A percentile compares a stretch with the other conserved stretches of the same genome.
Evolutionary conservation across 2,113 vertebrate species (phyloP).

Genomic region (Oriolus oriolus): DNA sequence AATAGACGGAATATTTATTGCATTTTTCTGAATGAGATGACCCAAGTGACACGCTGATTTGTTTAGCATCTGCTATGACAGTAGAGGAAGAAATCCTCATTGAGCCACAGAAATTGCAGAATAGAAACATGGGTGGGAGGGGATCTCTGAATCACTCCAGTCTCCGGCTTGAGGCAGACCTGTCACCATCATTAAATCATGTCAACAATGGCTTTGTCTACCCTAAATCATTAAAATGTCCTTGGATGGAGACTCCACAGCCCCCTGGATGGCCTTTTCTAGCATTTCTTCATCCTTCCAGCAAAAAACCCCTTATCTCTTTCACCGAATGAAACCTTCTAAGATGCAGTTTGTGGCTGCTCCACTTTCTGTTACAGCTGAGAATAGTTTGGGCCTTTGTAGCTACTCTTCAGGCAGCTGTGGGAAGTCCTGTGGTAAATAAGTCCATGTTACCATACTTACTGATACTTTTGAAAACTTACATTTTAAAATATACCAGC

Average conservation of each 20-base stretch:
- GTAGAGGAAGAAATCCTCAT: neutral
- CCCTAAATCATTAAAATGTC: neutral
- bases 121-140: neutral
- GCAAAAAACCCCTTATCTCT: neutral
- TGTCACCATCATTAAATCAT: neutral
- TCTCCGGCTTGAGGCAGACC: neutral
- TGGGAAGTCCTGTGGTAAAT: neutral
- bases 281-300: neutral
- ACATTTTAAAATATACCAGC: neutral
- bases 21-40: neutral
- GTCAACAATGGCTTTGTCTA: neutral
- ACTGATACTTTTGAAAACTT: neutral
- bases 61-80: neutral
- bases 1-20: neutral
- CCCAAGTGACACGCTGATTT: neutral
- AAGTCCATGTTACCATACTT: neutral
- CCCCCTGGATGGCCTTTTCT: neutral
- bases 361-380: neutral
- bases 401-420: neutral
- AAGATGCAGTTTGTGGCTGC: neutral
- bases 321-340: neutral
- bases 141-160: neutral
- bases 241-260: neutral
- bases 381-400: neutral
- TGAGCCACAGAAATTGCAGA: neutral